Evolutionary conservation across 2,797 vertebrate genomes (phyloP), one percentile per base, ranked within the genome.

Genomic region (Columba guinea): DNA sequence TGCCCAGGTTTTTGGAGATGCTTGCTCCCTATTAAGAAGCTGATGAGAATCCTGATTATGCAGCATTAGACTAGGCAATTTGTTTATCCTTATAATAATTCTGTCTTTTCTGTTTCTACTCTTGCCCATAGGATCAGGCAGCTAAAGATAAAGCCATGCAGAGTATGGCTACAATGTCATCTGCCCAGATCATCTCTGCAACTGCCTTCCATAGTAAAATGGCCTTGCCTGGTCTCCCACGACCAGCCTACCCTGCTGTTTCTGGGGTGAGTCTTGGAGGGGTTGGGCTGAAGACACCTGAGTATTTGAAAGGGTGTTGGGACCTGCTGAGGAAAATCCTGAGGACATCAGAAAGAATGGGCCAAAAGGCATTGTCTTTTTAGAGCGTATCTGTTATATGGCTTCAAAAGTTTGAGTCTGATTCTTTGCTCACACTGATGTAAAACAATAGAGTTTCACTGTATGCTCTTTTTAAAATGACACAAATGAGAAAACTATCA

Each of bases 91-190:
- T 58, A 7, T 62, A 92, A 73, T 93, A 79, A 87, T 75, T 24
- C 9, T 60, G 21, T 12, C 59, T 59, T 90, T 82, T 48, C 71
- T 93, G 30, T 87, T 92, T 96, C 80, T 94, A 13, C 92, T 26
- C 48, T 97, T 96, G 86, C 39, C 62, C 78, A 15, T 78, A 99
- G 99, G 99, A 99, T 97, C 99, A 99, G 98, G 99, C 98, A 95
- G 99, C 99, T 97, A 99, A 99, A 98, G 99, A 99, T 98, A 99
- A 99, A 97, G 99, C 98, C 74, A 98, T 99, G 95, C 99, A 99
- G 97, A 99, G 98, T 97, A 99, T 99, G 99, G 99, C 99, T 96
- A 98, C 98, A 96, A 99, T 99, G 99, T 99, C 99, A 90, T 99
- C 99, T 62, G 98, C 99, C 37, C 99, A 99, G 98, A 99, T 99